phyloP scores from a whole-genome alignment of 2,113 vertebrate genomes.

The Labeo rohita region DNA sequence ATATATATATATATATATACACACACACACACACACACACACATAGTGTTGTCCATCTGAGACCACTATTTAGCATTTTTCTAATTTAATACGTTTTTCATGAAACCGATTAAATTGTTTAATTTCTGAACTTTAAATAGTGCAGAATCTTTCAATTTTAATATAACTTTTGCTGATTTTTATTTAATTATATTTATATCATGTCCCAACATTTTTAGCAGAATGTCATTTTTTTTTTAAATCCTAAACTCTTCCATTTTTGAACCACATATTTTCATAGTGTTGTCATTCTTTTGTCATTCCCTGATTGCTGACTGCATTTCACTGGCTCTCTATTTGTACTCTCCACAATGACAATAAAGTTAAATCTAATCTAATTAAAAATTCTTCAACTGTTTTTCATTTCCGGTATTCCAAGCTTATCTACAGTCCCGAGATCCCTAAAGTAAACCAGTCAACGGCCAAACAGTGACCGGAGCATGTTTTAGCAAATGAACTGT shows the following conservation, averaged over 20 bases:
- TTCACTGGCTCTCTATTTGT: background rate
- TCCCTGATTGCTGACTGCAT: background rate
- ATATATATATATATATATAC: too few species aligned
- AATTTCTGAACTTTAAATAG: background rate
- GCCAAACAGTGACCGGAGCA: conserved; percentile 37
- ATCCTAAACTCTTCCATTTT: background rate
- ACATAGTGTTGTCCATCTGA: too few species aligned
- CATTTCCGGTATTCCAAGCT: conserved; percentile 41
- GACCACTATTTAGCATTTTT: background rate
- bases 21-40: too few species aligned
- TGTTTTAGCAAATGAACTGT: conserved; percentile 37
- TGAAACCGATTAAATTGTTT: background rate
- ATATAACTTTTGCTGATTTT: background rate
- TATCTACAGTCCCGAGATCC: background rate
- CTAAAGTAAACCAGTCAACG: conserved; percentile 15
- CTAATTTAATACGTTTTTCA: background rate
- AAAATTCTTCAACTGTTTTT: background rate
- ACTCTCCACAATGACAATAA: background rate
- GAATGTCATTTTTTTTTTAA: too few species aligned
- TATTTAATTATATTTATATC: too few species aligned
- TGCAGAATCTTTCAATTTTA: background rate
- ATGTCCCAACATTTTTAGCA: too few species aligned
- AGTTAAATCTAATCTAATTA: background rate
- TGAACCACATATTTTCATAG: background rate
- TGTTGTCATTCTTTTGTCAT: background rate